Evolutionary conservation across 2,113 vertebrate species (phyloP).

Genomic region (Zosterops japonicus): DNA sequence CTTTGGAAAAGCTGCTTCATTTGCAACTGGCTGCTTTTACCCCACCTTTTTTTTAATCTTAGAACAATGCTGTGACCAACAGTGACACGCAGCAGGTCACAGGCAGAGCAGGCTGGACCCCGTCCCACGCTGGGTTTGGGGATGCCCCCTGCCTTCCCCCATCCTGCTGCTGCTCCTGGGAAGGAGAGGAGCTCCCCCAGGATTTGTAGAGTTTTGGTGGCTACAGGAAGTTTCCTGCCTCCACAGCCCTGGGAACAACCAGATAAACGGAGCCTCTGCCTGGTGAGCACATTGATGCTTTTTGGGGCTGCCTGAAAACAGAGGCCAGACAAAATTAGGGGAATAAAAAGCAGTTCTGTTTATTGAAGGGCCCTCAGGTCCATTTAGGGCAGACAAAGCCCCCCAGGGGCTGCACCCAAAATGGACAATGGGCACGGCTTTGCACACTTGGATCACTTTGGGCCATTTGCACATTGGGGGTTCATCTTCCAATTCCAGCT

Average conservation of each 20-base stretch:
- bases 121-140: accelerated
- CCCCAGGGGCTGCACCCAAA: neutral
- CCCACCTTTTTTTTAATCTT: neutral
- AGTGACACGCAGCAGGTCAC: accelerated
- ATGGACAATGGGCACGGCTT: neutral
- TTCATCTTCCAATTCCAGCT: neutral
- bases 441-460: neutral
- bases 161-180: neutral
- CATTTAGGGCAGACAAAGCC: neutral
- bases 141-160: neutral
- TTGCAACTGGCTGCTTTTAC: neutral
- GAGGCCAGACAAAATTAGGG: neutral
- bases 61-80: accelerated
- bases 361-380: too few species aligned
- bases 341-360: neutral
- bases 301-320: neutral
- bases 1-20: neutral
- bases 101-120: neutral
- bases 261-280: neutral
- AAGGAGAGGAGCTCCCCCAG: neutral
- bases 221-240: neutral
- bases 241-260: neutral
- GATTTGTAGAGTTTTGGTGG: neutral
- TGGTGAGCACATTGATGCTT: accelerated
- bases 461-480: neutral